Percentiles rank a stretch among this genome's conserved stretches.
Conservation (phyloP, 2,888 invertebrate genomes). For the Fragum sueziense region DNA sequence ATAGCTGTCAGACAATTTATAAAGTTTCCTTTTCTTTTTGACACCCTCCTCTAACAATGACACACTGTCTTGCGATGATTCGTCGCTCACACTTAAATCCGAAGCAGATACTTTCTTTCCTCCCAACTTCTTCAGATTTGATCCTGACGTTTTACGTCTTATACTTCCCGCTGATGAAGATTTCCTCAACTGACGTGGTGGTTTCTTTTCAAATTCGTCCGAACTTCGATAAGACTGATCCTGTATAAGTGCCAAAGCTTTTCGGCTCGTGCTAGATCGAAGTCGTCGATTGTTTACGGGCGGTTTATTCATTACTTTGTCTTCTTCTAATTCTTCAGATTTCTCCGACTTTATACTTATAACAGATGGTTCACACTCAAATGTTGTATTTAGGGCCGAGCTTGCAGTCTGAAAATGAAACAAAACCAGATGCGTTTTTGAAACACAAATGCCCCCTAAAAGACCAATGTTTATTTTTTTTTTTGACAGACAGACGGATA, state of each 20-base stretch:
- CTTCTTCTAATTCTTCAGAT: background rate
- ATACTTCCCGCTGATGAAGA: conserved; percentile 42
- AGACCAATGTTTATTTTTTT: no score
- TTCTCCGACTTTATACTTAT: background rate
- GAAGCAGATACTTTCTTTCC: conserved; percentile 39
- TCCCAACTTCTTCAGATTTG: conserved; percentile 1
- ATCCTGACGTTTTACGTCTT: conserved; percentile 2
- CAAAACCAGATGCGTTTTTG: no score
- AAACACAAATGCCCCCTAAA: no score
- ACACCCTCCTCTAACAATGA: conserved; percentile 13
- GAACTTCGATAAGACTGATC: conserved; percentile 51
- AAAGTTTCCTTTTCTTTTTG: conserved; percentile 44
- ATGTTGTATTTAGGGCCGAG: conserved; percentile 40
- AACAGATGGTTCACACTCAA: conserved; percentile 34
- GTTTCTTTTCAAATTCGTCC: conserved; percentile 64
- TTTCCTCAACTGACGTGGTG: conserved; percentile 18
- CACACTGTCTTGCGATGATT: background rate
- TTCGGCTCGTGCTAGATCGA: conserved; percentile 16
- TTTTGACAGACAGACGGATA: no score
- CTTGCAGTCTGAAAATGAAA: conserved; percentile 37
- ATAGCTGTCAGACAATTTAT: conserved; percentile 38
- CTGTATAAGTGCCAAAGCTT: conserved; percentile 22
- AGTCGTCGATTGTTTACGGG: conserved; percentile 20
- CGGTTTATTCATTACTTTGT: conserved; percentile 30
- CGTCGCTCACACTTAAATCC: conserved; percentile 23